A percentile compares a stretch with the other conserved stretches of the same genome.
These are phyloP conservation scores for Nylanderia fulva DNA, from an alignment of 1,140 invertebrate genomes.

Conservation along the genomic window DNA sequence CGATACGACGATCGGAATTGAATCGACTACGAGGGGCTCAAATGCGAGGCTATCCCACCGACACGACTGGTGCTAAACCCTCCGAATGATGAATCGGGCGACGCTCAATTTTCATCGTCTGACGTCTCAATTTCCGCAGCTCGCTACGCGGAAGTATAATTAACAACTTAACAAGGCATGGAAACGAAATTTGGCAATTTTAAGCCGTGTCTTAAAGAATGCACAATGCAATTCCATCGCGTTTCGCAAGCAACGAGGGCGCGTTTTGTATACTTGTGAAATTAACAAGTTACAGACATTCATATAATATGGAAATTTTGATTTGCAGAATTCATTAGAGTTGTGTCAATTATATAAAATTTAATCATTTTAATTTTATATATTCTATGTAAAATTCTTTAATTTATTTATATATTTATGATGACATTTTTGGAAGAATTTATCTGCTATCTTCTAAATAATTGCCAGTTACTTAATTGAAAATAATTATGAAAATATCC, in stretches of 20 bases:
- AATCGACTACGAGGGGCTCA: slow-evolving; percentile 28
- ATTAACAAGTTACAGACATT: background rate
- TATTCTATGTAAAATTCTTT: too few relatives aligned
- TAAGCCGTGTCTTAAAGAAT: background rate
- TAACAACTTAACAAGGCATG: slow-evolving; percentile 36
- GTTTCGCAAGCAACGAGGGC: background rate
- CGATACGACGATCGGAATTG: slow-evolving; percentile 54
- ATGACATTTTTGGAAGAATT: background rate
- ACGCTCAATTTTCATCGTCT: slow-evolving; percentile 54
- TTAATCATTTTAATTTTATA: background rate
- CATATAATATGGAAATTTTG: background rate
- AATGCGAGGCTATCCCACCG: slow-evolving; percentile 25
- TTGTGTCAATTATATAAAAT: background rate
- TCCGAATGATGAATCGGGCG: slow-evolving; percentile 50
- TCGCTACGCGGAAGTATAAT: slow-evolving; percentile 37
- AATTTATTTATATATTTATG: too few relatives aligned
- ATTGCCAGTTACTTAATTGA: background rate
- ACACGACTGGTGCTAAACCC: background rate
- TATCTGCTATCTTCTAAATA: background rate
- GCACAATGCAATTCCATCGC: background rate
- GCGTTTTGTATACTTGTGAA: background rate
- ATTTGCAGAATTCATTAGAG: background rate
- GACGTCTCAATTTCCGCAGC: slow-evolving; percentile 62
- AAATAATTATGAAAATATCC: background rate
- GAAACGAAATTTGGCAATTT: slow-evolving; percentile 15